Base-by-base conservation (phyloP, 2,888 invertebrate species). In the Drosophila anomalata region DNA sequence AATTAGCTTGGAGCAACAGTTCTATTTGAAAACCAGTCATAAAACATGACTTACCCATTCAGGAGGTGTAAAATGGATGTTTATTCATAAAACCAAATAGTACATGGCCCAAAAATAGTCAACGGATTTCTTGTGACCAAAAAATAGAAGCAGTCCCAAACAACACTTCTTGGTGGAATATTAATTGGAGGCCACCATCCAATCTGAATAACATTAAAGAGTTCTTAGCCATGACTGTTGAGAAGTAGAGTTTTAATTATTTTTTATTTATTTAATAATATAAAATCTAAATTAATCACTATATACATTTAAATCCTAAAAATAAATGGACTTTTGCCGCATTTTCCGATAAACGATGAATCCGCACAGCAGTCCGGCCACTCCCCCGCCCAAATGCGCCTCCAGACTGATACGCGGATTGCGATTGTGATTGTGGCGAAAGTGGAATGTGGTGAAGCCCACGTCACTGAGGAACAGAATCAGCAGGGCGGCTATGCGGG, bases 381-480 rank as follows among this genome's bases (percentile, higher is more conserved):
- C 89, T 3, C 95, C 96, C 4, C 96, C 96, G 6, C 94, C 93
- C 14, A 93, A 92, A 87, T 96, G 96, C 5, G 96, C 95, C 0
- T 95, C 94, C 94, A 95, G 94, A 42, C 96, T 95, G 68, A 95
- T 93, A 36, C 92, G 90, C 12, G 93, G 93, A 76, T 89, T 82
- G n/a, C 59, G 73, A 86, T 92, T 92, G 42, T 91, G 90, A 68
- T 91, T 91, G 44, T 90, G 80, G 76, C 90, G 88, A 56, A 91
- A 90, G 76, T 94, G 93, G 60, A 92, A 90, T n/a, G 92, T 77
- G 42, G 93, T 92, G 78, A 92, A 94, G 12, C 93, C 93, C 84
- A 95, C 93, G 91, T 96, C 96, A 24, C 95, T 95, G 31, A 93
- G 90, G 6, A 94, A 93, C 76, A 96, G 91, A 53, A 95, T 93